Evolutionary conservation across 2,113 vertebrate genomes (phyloP).

Genomic region (Leptodactylus fuscus): DNA sequence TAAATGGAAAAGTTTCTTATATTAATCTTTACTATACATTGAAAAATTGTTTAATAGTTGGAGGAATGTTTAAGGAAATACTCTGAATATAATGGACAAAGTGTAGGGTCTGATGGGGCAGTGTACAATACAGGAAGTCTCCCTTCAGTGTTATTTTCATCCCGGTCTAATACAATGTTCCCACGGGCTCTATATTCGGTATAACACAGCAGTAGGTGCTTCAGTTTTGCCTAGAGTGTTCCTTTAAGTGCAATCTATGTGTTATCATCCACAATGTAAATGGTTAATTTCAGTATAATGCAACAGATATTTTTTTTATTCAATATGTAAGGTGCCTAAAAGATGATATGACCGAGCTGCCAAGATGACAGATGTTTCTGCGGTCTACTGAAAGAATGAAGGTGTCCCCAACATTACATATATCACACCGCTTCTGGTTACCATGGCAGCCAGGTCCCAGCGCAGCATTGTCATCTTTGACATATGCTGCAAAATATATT

Average conservation of each 20-base stretch:
- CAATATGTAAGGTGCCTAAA: background rate
- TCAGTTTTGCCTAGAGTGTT: background rate
- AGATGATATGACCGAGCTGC: background rate
- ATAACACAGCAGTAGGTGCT: background rate
- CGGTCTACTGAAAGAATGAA: background rate
- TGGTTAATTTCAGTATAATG: background rate
- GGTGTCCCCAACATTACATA: background rate
- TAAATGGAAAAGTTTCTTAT: no score
- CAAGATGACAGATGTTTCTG: constrained; percentile 13
- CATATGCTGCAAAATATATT: background rate
- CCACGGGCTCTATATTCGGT: no score
- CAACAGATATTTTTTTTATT: background rate
- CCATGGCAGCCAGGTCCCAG: constrained; percentile 17
- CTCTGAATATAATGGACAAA: no score
- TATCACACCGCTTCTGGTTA: constrained; percentile 12
- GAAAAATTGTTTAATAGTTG: no score
- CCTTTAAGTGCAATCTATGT: background rate
- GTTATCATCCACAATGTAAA: background rate
- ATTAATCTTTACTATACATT: no score
- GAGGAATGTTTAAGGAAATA: no score
- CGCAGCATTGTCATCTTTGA: background rate
- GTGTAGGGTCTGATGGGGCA: no score
- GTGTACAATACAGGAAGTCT: no score
- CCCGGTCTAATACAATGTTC: no score
- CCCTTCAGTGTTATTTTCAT: no score